phyloP scores from a whole-genome alignment of 53 echinoderm and acorn worm species.

The Patiria pectinifera region DNA sequence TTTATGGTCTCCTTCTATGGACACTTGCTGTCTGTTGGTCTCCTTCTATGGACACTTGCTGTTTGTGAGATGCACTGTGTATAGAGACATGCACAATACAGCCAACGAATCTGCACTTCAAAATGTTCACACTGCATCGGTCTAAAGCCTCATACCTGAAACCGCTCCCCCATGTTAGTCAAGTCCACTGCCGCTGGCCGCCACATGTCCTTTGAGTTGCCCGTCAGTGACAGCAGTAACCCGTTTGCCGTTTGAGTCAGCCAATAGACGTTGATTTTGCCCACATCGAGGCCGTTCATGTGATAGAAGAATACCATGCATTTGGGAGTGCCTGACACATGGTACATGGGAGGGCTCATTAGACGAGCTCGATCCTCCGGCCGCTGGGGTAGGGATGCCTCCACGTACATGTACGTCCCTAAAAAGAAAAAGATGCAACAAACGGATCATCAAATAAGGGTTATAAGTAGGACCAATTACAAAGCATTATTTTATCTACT shows the following conservation, averaged over 20 bases:
- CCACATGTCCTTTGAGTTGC: constrained; percentile 69
- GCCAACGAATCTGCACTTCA: too few relatives aligned
- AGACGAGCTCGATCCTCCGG: constrained; percentile 72
- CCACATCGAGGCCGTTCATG: constrained; percentile 84
- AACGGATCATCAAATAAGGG: too few relatives aligned
- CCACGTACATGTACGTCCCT: constrained; percentile 90
- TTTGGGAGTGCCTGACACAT: constrained; percentile 38
- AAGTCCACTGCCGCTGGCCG: constrained; percentile 62
- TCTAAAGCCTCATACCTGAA: constrained; percentile 43
- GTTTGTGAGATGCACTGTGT: too few relatives aligned
- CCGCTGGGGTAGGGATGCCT: constrained; percentile 84
- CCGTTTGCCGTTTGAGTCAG: background rate
- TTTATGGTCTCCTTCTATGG: too few relatives aligned
- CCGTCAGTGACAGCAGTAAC: constrained; percentile 60
- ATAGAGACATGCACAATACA: too few relatives aligned
- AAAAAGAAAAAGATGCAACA: background rate
- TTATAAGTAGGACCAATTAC: too few relatives aligned
- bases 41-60: too few relatives aligned
- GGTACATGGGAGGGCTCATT: constrained; percentile 64
- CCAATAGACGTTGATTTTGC: constrained; percentile 56
- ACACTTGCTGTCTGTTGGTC: too few relatives aligned
- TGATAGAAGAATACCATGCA: constrained; percentile 92
- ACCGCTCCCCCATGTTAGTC: constrained; percentile 22
- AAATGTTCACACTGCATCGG: too few relatives aligned
- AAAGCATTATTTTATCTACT: too few relatives aligned